Percentiles rank a stretch among this genome's conserved stretches.
These are phyloP conservation scores for Sphaerophoria rueppellii DNA, from an alignment of 2,888 invertebrate species.

Conservation along the genomic window DNA sequence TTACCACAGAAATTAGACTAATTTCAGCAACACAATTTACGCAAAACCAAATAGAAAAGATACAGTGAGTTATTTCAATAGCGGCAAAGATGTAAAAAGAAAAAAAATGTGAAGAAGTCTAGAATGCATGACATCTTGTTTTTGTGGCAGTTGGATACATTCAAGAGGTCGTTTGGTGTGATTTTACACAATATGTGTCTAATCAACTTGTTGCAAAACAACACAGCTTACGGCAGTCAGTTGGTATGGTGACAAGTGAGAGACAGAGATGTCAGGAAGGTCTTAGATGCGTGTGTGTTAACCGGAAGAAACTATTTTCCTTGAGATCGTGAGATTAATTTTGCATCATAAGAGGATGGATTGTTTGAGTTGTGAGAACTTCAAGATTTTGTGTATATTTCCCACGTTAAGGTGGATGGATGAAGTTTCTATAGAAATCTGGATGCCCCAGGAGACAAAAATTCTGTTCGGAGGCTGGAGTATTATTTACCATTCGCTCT, in stretches of 20 bases:
- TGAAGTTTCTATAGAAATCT: too few species aligned
- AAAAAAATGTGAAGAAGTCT: constrained; percentile 53
- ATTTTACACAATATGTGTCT: constrained; percentile 50
- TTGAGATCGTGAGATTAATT: constrained; percentile 54
- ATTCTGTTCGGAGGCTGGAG: too few species aligned
- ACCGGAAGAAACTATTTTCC: constrained; percentile 11
- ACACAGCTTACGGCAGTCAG: not conserved
- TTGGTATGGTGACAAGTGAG: constrained; percentile 47
- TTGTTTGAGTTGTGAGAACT: constrained; percentile 10
- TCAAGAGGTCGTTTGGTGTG: constrained; percentile 14
- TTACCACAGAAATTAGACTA: constrained; percentile 54
- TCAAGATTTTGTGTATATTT: not conserved
- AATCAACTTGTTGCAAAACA: constrained; percentile 66
- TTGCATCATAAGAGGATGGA: constrained; percentile 22
- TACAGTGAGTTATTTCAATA: constrained; percentile 18
- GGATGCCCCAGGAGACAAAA: too few species aligned
- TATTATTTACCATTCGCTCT: too few species aligned
- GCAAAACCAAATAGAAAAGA: constrained; percentile 49
- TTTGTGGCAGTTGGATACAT: constrained; percentile 8
- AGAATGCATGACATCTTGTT: constrained; percentile 54
- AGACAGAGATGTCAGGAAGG: constrained; percentile 40
- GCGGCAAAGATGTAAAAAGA: constrained; percentile 57
- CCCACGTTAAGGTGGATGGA: not conserved
- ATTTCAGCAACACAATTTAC: constrained; percentile 45
- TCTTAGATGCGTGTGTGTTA: constrained; percentile 44